Conservation (phyloP, 2,888 invertebrate species). For the Eupithecia tripunctaria region DNA sequence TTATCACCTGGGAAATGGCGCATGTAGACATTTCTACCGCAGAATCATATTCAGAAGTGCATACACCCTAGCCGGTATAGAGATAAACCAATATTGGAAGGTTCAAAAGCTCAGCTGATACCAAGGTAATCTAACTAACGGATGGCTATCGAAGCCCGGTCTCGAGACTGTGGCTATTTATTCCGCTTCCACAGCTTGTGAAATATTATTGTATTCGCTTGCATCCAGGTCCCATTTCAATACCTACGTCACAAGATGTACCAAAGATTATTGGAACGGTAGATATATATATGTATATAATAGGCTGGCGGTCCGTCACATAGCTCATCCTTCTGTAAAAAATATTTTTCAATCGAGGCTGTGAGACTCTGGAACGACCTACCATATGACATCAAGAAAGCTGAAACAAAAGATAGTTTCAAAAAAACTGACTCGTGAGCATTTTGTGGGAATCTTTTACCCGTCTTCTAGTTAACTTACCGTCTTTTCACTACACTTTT, state of each 20-base stretch:
- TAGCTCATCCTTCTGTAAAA: no score
- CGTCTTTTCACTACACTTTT: no score
- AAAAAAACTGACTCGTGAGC: no score
- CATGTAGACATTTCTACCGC: neutral
- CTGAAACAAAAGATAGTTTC: no score
- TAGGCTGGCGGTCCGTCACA: no score
- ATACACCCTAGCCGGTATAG: neutral
- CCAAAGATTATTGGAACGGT: neutral
- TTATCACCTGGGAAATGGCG: neutral
- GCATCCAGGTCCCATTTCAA: neutral
- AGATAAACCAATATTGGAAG: conserved; percentile 7
- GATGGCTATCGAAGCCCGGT: neutral
- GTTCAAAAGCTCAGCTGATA: neutral
- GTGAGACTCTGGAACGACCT: no score
- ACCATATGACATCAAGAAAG: no score
- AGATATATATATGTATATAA: neutral
- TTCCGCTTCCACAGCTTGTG: neutral
- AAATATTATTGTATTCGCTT: neutral
- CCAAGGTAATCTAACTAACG: neutral
- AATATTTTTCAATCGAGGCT: no score
- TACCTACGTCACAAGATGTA: neutral
- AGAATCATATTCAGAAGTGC: neutral
- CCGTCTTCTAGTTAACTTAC: no score
- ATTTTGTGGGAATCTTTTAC: no score
- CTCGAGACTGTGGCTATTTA: neutral